Conservation (phyloP, 2,888 invertebrate species). For the Reticulitermes lucifugus region DNA sequence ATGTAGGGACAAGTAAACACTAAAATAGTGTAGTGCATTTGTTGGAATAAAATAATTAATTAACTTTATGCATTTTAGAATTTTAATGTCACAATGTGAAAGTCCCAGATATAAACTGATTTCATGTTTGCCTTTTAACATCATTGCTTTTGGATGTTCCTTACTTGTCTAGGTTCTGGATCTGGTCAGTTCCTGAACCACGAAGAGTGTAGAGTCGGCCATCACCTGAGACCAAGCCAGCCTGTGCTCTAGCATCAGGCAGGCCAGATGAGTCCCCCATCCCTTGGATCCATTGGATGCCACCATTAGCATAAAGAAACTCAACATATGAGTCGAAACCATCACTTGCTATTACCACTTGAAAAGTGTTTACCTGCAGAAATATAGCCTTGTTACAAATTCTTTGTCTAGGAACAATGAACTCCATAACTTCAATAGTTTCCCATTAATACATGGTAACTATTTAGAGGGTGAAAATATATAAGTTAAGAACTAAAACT, state of each 20-base stretch:
- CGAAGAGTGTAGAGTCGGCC: constrained; percentile 80
- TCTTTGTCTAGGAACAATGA: too few relatives aligned
- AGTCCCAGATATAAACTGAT: too few relatives aligned
- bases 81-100: too few relatives aligned
- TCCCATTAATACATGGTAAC: too few relatives aligned
- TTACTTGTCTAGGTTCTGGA: constrained; percentile 82
- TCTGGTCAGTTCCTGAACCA: constrained; percentile 93
- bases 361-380: constrained; percentile 83
- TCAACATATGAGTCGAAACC: constrained; percentile 86
- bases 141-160: constrained; percentile 53
- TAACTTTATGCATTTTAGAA: too few relatives aligned
- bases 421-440: too few relatives aligned
- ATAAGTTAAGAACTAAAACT: too few relatives aligned
- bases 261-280: constrained; percentile 75
- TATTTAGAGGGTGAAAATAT: too few relatives aligned
- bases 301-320: constrained; percentile 87
- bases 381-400: neutral
- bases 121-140: neutral
- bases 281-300: constrained; percentile 91
- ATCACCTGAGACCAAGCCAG: constrained; percentile 89
- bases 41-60: too few relatives aligned
- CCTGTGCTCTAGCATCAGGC: constrained; percentile 93
- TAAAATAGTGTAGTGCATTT: too few relatives aligned
- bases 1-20: too few relatives aligned
- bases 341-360: constrained; percentile 80